These are phyloP conservation scores for Falco novaeseelandiae DNA, from an alignment of 2,797 vertebrate species.

Conservation along the genomic window DNA sequence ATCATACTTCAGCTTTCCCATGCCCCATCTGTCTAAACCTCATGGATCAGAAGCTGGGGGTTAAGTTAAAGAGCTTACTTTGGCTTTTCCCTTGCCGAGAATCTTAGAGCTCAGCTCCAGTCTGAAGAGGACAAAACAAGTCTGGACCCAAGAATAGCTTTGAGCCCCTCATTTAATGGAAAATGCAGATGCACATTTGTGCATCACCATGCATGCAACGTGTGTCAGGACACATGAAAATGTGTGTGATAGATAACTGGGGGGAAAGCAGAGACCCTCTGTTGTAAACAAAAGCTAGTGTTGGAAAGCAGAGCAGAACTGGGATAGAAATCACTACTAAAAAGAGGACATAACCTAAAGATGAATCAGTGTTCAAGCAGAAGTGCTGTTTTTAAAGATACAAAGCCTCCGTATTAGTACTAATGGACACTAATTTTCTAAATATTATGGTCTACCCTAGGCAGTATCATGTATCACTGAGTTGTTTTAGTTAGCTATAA, in stretches of 20 bases:
- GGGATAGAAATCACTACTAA: neutral
- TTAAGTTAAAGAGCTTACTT: constrained; percentile 39
- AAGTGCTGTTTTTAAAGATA: neutral
- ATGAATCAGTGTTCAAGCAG: neutral
- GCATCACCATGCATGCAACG: neutral
- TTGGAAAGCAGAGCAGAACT: neutral
- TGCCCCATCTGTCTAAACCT: neutral
- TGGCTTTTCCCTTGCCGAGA: neutral
- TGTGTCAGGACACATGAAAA: neutral
- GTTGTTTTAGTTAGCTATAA: neutral
- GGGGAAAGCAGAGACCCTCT: neutral
- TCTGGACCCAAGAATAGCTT: neutral
- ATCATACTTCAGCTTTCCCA: neutral
- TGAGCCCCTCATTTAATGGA: neutral
- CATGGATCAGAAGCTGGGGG: neutral
- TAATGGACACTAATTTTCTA: neutral
- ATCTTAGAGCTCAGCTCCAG: neutral
- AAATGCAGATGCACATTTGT: neutral
- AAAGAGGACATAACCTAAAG: neutral
- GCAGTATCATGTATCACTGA: neutral
- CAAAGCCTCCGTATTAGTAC: neutral
- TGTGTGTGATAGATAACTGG: neutral
- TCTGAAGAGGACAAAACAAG: neutral
- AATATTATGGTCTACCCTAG: neutral
- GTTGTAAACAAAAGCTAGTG: neutral